phyloP scores from a whole-genome alignment of 2,888 invertebrate species.

The Agonopterix arenella region DNA sequence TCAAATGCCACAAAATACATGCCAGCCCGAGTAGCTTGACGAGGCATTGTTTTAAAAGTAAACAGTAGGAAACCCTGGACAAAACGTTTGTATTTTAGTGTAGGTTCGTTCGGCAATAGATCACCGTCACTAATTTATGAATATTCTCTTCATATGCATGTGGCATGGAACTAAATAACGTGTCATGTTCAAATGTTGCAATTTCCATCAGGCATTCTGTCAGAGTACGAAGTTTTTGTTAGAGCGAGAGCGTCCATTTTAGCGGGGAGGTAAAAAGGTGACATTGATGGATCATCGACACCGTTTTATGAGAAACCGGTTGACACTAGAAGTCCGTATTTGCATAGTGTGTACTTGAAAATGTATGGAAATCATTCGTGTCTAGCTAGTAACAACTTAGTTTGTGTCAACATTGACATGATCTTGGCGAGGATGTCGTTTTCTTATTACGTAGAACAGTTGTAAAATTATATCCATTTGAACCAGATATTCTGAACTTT shows the following conservation, averaged over 20 bases:
- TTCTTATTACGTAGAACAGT: not conserved
- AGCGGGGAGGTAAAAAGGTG: constrained; percentile 25
- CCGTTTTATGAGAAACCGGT: constrained; percentile 18
- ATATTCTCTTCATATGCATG: constrained; percentile 34
- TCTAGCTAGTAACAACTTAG: constrained; percentile 4
- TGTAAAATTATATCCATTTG: not conserved
- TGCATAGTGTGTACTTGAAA: constrained; percentile 35
- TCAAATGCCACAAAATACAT: not conserved
- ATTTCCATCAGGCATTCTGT: constrained; percentile 13
- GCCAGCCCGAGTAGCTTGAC: not conserved
- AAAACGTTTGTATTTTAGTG: not conserved
- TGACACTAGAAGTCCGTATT: constrained; percentile 27
- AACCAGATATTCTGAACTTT: too few relatives aligned
- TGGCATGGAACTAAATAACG: constrained; percentile 21
- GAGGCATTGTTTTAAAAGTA: not conserved
- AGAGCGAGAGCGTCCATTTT: not conserved
- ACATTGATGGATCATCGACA: constrained; percentile 50
- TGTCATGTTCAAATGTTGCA: constrained; percentile 23
- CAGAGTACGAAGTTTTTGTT: not conserved
- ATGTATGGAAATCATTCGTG: not conserved
- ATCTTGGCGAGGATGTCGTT: too few relatives aligned
- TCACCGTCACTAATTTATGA: constrained; percentile 31
- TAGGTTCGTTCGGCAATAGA: constrained; percentile 1
- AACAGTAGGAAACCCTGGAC: not conserved
- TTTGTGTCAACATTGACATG: not conserved